Conservation (phyloP, 2,113 vertebrate species). For the Leptosomus discolor region DNA sequence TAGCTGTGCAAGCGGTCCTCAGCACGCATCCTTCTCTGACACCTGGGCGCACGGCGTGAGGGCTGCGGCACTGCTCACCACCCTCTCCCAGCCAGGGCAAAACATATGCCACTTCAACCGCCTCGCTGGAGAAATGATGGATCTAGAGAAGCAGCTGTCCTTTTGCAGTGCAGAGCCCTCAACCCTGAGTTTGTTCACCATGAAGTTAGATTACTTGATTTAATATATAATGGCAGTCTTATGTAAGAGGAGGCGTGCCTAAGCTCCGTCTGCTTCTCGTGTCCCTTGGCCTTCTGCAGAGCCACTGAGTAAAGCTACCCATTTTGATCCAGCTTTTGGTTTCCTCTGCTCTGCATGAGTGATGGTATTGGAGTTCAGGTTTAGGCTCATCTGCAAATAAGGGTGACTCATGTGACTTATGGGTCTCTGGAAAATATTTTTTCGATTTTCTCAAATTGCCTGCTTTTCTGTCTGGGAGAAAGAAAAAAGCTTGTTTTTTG, state of each 20-base stretch:
- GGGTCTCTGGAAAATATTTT: background rate
- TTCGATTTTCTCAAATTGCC: background rate
- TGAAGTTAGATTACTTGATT: background rate
- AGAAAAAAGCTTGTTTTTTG: background rate
- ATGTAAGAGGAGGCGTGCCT: background rate
- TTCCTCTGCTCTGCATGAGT: background rate
- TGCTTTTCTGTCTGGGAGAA: background rate
- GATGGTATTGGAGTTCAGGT: background rate
- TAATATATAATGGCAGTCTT: background rate
- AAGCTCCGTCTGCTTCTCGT: rapidly evolving
- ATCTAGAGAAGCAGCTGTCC: background rate
- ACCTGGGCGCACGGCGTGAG: rapidly evolving
- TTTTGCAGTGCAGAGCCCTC: background rate
- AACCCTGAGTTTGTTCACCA: background rate
- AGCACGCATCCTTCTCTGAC: rapidly evolving
- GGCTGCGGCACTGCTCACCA: background rate
- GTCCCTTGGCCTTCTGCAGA: background rate
- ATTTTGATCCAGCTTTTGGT: background rate
- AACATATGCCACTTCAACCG: background rate
- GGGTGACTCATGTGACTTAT: background rate
- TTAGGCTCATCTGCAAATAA: background rate
- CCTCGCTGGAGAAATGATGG: background rate
- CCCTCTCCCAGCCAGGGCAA: rapidly evolving
- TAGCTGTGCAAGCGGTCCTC: rapidly evolving
- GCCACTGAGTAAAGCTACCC: background rate